phyloP scores from a whole-genome alignment of 2,888 invertebrate genomes.

The Anthrax anthrax region DNA sequence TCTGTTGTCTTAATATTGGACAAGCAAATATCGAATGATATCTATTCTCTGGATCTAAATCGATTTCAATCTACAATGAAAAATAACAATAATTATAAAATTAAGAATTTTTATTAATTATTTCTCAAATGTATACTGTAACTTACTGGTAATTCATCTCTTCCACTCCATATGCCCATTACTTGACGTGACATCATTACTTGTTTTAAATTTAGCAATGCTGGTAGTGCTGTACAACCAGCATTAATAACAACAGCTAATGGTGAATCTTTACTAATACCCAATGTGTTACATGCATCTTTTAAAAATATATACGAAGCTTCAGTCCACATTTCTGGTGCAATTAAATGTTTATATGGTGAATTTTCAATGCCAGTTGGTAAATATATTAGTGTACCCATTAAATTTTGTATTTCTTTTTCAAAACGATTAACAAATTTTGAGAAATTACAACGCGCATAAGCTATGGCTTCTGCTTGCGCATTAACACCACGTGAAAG shows the following conservation, averaged over 20 bases:
- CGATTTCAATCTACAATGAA: constrained; percentile 71
- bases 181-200: constrained; percentile 82
- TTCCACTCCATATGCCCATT: constrained; percentile 84
- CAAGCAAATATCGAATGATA: constrained; percentile 99
- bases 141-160: constrained; percentile 87
- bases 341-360: constrained; percentile 62
- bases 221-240: constrained; percentile 86
- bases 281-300: constrained; percentile 83
- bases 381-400: constrained; percentile 72
- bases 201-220: constrained; percentile 84
- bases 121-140: too few relatives aligned
- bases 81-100: background rate
- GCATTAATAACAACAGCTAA: constrained; percentile 85
- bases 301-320: constrained; percentile 80
- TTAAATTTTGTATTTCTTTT: constrained; percentile 69
- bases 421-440: constrained; percentile 64
- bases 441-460: constrained; percentile 73
- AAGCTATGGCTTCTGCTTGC: constrained; percentile 72
- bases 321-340: constrained; percentile 59
- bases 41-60: constrained; percentile 76
- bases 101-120: constrained; percentile 35
- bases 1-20: constrained; percentile 93
- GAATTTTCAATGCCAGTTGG: constrained; percentile 64
- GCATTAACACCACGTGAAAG: constrained; percentile 36
- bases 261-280: constrained; percentile 79